These are phyloP conservation scores for Agonopterix arenella DNA, from an alignment of 2,888 invertebrate species.

Conservation along the genomic window DNA sequence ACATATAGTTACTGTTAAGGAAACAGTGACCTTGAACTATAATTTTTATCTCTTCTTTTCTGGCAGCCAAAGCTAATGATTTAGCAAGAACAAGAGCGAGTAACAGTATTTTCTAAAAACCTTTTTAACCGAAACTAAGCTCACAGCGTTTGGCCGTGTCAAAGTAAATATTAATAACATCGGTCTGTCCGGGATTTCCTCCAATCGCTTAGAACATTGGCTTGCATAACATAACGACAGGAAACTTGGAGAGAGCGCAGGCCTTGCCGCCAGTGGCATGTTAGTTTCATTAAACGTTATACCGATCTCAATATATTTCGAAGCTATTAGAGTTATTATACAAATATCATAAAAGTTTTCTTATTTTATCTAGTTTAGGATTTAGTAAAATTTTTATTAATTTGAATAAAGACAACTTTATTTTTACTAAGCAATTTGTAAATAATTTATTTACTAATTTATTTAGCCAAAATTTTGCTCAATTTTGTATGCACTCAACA, in stretches of 20 bases:
- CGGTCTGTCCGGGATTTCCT: too few species aligned
- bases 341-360: slow-evolving; percentile 38
- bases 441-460: slow-evolving; percentile 61
- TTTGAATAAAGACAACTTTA: slow-evolving; percentile 66
- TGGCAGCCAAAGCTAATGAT: slow-evolving; percentile 5
- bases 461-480: slow-evolving; percentile 75
- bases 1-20: slow-evolving; percentile 11
- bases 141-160: too few species aligned
- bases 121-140: too few species aligned
- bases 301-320: slow-evolving; percentile 73
- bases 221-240: too few species aligned
- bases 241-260: neutral
- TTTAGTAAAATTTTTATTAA: slow-evolving; percentile 48
- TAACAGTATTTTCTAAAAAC: slow-evolving; percentile 7
- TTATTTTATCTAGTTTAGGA: slow-evolving; percentile 48
- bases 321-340: slow-evolving; percentile 69
- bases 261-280: slow-evolving; percentile 8
- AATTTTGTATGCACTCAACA: slow-evolving; percentile 72
- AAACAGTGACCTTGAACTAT: slow-evolving; percentile 2
- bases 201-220: too few species aligned
- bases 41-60: slow-evolving; percentile 1
- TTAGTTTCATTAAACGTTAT: slow-evolving; percentile 31
- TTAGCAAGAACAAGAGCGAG: neutral
- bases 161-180: too few species aligned
- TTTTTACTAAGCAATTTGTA: slow-evolving; percentile 57